Base-by-base conservation (phyloP, 2,797 vertebrate genomes). In the Ptychadena robeensis region DNA sequence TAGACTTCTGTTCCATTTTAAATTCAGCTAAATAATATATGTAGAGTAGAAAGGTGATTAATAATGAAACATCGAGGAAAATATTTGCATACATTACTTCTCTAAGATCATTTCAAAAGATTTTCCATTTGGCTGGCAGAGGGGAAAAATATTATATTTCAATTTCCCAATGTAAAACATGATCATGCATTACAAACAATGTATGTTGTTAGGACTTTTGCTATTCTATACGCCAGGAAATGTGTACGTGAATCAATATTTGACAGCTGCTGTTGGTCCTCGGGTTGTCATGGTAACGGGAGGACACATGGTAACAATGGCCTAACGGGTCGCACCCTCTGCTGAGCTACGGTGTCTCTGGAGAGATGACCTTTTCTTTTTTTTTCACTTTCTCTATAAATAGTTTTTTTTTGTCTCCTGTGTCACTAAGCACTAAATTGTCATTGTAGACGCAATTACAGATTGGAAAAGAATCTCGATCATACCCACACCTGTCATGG, bases 201-300 rank as follows among this genome's bases (percentile, higher is more conserved):
- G 27, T 31, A 44, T 25, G 61, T 66, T 65, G 10, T 76, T 59
- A 40, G 32, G 15, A 34, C 9, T 63, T 77, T 18, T 73, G 87
- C 86, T 80, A 35, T 73, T 74, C 31, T 44, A 80, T 90, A 90
- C 86, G 81, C 77, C 67, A 79, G 81, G 80, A 86, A 87, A 87
- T 82, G 82, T 88, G 86, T 78, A 86, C 87, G 89, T 81, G 87
- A 91, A 89, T 91, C 88, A 88, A 86, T 88, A 87, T 81, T 78
- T 89, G 88, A 91, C 91, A 91, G 89, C 89, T 88, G 86, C 86
- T 89, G 85, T 86, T 86, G 86, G 83, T 82, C 88, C 40, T 81
- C 70, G 79, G 70, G 88, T 91, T 92, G 89, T 89, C 82, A 90
- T 32, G 88, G 89, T 91, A 89, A 89, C 87, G 14, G 81, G 65